phyloP scores from a whole-genome alignment of 2,113 vertebrate species.

The Dinomys branickii region DNA sequence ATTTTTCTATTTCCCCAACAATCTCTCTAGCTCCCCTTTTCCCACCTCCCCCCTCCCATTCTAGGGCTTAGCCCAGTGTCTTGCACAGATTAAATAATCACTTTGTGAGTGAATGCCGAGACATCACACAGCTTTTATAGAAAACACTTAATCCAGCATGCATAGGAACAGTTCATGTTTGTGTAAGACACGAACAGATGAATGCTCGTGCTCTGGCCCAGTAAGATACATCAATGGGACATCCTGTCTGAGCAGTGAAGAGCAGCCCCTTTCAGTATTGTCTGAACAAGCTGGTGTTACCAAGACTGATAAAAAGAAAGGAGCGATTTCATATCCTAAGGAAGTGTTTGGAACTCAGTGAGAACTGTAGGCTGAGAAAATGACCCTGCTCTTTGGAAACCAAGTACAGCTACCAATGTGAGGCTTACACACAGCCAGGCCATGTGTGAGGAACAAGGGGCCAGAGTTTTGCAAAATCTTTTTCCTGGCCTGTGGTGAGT shows the following conservation, averaged over 20 bases:
- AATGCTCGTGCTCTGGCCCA: conserved; percentile 53
- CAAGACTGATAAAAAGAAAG: conserved; percentile 53
- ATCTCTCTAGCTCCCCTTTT: not conserved
- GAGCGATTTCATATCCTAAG: conserved; percentile 51
- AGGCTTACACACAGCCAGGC: conserved; percentile 3
- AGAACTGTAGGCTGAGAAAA: conserved; percentile 69
- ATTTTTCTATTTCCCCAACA: conserved; percentile 23
- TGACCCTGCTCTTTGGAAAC: conserved; percentile 64
- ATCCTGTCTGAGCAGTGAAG: conserved; percentile 70
- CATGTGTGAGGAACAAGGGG: fast-evolving
- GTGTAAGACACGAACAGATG: conserved; percentile 55
- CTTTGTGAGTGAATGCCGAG: conserved; percentile 51
- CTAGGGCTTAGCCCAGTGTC: not conserved
- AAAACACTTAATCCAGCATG: conserved; percentile 58
- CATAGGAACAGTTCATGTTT: conserved; percentile 64
- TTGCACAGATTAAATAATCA: conserved; percentile 49
- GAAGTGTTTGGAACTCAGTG: conserved; percentile 70
- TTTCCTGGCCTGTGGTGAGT: conserved; percentile 37
- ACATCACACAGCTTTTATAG: conserved; percentile 57
- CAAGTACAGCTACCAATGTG: conserved; percentile 26
- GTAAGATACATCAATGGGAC: conserved; percentile 67
- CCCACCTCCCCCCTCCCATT: not conserved
- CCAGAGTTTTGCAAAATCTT: conserved; percentile 63
- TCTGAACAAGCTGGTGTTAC: conserved; percentile 58
- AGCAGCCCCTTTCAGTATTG: conserved; percentile 77